Evolutionary conservation across 92 coral and sea anemone species (phyloP), one percentile per base, ranked within the genome.

Genomic region (Epizoanthus rinbou): DNA sequence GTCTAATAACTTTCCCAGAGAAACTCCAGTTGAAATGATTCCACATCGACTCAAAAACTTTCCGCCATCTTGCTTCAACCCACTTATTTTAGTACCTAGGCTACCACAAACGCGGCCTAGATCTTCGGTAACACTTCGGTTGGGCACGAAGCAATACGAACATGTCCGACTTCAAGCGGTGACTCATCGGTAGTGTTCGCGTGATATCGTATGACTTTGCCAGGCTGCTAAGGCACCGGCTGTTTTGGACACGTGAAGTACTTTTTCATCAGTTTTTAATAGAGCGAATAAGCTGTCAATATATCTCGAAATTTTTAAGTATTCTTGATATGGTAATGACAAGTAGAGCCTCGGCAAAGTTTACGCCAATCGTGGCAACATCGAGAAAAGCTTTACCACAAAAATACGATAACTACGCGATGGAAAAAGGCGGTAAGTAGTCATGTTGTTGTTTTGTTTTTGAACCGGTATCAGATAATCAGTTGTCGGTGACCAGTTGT

Each of bases 321-420:
- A 43, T 59, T 78, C 31, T 39, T 75, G 52, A 39, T 21, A 78
- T 78, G 82, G 59, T 21, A 11, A 21, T 60, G 31, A 63, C 72
- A 78, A 78, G 23, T 41, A 78, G 8, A 41, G 24, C 28, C 13
- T 63, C 82, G 33, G 37, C 14, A 0, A 78, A 39, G 82, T 87
- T 83, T 67, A 83, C 84, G 53, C 90, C 90, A 21, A 2, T 87
- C 28, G 39, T 65, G 53, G 87, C 64, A 10, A 75, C 87, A 21
- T 21, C 79, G 39, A 75, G 90, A 57, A 64, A 47, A 64, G 84
- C 87, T 33, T 83, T 87, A 84, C 83, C 83, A 14, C 90, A 87
- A 57, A 83, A 54, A 23, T 87, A 87, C 84, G 74, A 75, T 11
- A 67, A 75, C 35, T 64, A n/a, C 4, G 43, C 56, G 73, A 57